Evolutionary conservation across 2,888 invertebrate genomes (phyloP).

Genomic region (Eledone cirrhosa): DNA sequence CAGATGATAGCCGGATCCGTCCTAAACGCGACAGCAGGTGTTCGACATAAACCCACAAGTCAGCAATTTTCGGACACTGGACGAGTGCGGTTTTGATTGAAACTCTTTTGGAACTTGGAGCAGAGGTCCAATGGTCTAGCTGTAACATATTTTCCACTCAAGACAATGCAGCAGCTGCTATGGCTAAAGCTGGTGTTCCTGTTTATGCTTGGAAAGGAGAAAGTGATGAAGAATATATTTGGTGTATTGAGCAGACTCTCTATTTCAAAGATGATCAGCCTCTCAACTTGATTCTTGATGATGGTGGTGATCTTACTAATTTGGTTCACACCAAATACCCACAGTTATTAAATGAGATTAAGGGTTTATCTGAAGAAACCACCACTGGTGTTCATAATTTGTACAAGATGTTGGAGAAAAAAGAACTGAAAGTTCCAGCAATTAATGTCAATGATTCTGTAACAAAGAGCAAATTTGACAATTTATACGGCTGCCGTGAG

Average conservation of each 20-base stretch:
- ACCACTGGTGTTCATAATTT: constrained; percentile 99
- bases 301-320: constrained; percentile 98
- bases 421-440: constrained; percentile 88
- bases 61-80: too few relatives aligned
- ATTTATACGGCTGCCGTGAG: constrained; percentile 98
- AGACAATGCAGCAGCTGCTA: constrained; percentile 99
- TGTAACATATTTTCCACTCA: constrained; percentile 99
- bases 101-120: constrained; percentile 93
- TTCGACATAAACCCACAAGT: too few relatives aligned
- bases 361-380: constrained; percentile 95
- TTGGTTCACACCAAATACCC: constrained; percentile 93
- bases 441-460: constrained; percentile 99
- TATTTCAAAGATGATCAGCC: constrained; percentile 86
- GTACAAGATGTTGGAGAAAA: constrained; percentile 91
- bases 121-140: constrained; percentile 99
- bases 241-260: constrained; percentile 99
- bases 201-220: constrained; percentile 99
- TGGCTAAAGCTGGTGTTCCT: constrained; percentile 90
- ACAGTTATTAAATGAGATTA: constrained; percentile 74
- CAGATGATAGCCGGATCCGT: too few relatives aligned
- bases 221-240: constrained; percentile 97
- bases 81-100: constrained; percentile 98
- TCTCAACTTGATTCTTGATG: constrained; percentile 97
- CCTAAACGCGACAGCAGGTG: too few relatives aligned
- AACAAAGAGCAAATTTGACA: constrained; percentile 99